Conservation (phyloP, 2,113 vertebrate genomes). For the Bufo bufo region DNA sequence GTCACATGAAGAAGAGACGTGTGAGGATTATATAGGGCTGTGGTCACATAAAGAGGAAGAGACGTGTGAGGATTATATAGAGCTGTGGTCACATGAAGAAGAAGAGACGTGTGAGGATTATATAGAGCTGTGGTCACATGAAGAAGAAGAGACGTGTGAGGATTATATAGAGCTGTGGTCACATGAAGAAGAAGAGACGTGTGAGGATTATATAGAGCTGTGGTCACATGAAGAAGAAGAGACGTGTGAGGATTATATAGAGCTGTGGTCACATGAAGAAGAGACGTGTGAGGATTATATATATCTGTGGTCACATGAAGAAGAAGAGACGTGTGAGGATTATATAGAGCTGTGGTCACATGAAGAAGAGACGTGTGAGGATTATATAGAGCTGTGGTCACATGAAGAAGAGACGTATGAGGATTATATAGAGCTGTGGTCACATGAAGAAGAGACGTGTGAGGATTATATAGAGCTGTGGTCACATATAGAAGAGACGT, state of each 20-base stretch:
- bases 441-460: not conserved
- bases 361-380: too few relatives aligned
- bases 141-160: not conserved
- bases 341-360: too few relatives aligned
- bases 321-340: too few relatives aligned
- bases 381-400: too few relatives aligned
- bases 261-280: not conserved
- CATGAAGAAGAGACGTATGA: not conserved
- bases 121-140: not conserved
- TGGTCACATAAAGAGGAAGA: not conserved
- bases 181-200: not conserved
- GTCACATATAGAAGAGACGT: too few relatives aligned
- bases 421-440: not conserved
- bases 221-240: not conserved
- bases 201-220: slow-evolving; percentile 1
- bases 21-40: not conserved
- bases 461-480: not conserved
- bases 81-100: not conserved
- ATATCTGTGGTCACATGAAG: too few relatives aligned
- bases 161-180: slow-evolving; percentile 1
- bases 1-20: not conserved
- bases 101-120: not conserved
- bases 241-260: slow-evolving; percentile 11
- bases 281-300: too few relatives aligned
- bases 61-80: not conserved